Evolutionary conservation across 1,140 invertebrate genomes (phyloP).

Genomic region (Tetragonula clypearis): DNA sequence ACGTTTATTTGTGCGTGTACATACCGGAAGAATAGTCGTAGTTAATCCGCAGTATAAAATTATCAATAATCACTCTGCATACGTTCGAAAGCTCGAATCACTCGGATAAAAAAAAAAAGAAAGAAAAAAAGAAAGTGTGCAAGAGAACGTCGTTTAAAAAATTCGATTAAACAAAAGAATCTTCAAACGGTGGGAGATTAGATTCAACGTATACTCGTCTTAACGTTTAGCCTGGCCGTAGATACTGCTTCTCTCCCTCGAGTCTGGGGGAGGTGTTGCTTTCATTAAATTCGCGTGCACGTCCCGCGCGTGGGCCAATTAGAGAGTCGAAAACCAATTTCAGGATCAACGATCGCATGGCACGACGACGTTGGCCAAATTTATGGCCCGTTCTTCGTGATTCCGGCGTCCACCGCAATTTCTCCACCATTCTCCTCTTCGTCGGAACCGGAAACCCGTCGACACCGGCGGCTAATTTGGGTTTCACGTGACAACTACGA

Average conservation of each 20-base stretch:
- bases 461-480: conserved; percentile 66
- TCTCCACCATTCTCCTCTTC: conserved; percentile 51
- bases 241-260: conserved; percentile 20
- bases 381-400: conserved; percentile 72
- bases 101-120: conserved; percentile 8
- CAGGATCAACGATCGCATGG: conserved; percentile 65
- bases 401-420: conserved; percentile 63
- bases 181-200: background rate
- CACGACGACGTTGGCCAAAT: conserved; percentile 63
- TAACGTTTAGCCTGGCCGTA: conserved; percentile 30
- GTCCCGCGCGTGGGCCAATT: conserved; percentile 61
- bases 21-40: background rate
- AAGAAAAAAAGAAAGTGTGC: too few species aligned
- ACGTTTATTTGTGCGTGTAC: background rate
- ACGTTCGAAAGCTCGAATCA: conserved; percentile 25
- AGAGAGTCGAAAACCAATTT: conserved; percentile 70
- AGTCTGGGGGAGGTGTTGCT: conserved; percentile 48
- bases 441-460: conserved; percentile 68
- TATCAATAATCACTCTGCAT: background rate
- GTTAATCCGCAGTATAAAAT: background rate
- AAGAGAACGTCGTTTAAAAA: background rate
- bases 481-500: conserved; percentile 69
- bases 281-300: conserved; percentile 68
- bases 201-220: background rate
- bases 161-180: background rate